phyloP scores from a whole-genome alignment of 2,888 invertebrate genomes.

The Lasius platythorax region DNA sequence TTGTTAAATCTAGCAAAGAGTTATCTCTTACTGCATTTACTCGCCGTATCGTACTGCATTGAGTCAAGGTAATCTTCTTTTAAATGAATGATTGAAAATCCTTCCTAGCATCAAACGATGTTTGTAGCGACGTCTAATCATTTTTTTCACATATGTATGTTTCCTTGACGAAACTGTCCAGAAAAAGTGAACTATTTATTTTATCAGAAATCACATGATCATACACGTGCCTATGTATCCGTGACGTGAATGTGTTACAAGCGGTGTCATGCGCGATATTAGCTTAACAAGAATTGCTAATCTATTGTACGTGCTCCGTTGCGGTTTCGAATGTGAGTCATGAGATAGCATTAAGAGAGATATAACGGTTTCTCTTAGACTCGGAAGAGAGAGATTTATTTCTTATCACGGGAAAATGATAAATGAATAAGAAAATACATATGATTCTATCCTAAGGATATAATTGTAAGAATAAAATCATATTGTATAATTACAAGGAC shows the following conservation, averaged over 20 bases:
- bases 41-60: neutral
- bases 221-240: neutral
- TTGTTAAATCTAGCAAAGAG: neutral
- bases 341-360: constrained; percentile 30
- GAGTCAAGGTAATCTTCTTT: neutral
- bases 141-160: neutral
- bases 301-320: constrained; percentile 66
- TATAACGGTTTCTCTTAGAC: neutral
- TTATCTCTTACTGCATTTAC: neutral
- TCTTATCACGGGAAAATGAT: neutral
- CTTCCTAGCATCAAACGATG: neutral
- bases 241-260: constrained; percentile 18
- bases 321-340: constrained; percentile 56
- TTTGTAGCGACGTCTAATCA: neutral
- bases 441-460: neutral
- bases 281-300: constrained; percentile 66
- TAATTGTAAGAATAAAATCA: neutral
- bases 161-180: constrained; percentile 45
- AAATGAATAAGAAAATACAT: neutral
- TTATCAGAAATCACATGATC: neutral
- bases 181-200: neutral
- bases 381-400: neutral
- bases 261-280: constrained; percentile 62
- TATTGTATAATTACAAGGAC: neutral
- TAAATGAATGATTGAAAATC: neutral